Evolutionary conservation across 1,140 invertebrate species (phyloP).

Genomic region (Temnothorax curvispinosus): DNA sequence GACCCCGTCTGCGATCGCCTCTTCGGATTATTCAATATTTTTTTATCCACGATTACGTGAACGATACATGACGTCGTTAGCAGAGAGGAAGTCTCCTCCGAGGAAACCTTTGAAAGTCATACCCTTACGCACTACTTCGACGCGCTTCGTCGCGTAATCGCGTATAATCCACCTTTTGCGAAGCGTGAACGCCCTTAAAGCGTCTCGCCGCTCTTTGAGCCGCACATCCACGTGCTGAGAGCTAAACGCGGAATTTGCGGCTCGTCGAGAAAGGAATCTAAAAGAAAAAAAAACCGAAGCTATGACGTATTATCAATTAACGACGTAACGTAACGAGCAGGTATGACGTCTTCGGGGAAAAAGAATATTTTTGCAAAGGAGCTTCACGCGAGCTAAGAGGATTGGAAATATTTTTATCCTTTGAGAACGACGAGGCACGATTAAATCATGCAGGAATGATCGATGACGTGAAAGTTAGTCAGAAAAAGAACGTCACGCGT

Average conservation of each 20-base stretch:
- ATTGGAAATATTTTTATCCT: background rate
- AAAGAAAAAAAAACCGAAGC: background rate
- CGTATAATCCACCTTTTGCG: constrained; percentile 48
- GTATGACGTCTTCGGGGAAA: background rate
- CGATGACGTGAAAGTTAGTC: background rate
- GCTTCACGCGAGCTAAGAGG: background rate
- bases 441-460: background rate
- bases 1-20: background rate
- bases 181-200: constrained; percentile 64
- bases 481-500: background rate
- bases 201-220: constrained; percentile 63
- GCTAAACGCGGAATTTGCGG: constrained; percentile 22
- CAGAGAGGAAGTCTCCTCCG: constrained; percentile 19
- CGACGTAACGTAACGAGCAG: background rate
- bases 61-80: constrained; percentile 17
- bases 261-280: background rate
- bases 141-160: constrained; percentile 65
- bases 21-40: constrained; percentile 23
- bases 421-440: background rate
- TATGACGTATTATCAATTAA: background rate
- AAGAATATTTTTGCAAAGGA: constrained; percentile 4
- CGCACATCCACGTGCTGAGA: constrained; percentile 40
- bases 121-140: background rate
- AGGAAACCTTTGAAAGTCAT: constrained; percentile 66
- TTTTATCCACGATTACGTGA: background rate